Evolutionary conservation across 2,113 vertebrate genomes (phyloP), one percentile per base, ranked within the genome.

Genomic region (Ibidorhyncha struthersii): DNA sequence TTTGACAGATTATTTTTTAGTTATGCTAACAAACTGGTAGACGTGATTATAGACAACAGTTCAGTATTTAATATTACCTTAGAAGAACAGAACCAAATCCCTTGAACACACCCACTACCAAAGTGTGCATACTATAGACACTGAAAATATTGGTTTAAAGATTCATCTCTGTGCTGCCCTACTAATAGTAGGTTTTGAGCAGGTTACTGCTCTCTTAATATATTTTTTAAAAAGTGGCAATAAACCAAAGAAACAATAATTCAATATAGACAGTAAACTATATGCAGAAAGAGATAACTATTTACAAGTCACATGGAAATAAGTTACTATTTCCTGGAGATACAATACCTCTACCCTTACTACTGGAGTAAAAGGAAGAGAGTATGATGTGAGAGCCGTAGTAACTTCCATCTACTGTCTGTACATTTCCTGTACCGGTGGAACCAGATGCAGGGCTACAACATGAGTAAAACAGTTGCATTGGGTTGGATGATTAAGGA

Each of bases 1-100:
- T 96, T 92, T 93, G 59, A 95, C 56, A 95, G 50, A 87, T 53
- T 82, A 89, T 88, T 97, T 82, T 96, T 97, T 97, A 96, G 96
- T 95, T 97, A 94, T 74, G 56, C 50, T 96, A 96, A 93, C 70
- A 66, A 96, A 91, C 32, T 82, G 47, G 16, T 63, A 95, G 86
- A 96, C 49, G 62, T 83, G 92, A 83, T 76, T 82, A 85, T 13
- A 89, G 76, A 45, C 30, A 76, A 84, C 14, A 93, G 81, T 88
- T 89, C 53, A 79, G 58, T 66, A 79, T 87, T 92, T 85, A 90
- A 34, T 70, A 72, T 30, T 45, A 69, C 43, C 63, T 95, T 82
- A 91, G 77, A 87, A 70, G 86, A 96, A 94, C 5, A 41, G 55
- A 95, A 79, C 9, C 25, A 59, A 63, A 63, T 41, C 9, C 10